These are phyloP conservation scores for Leptinotarsa peninsularis DNA, from an alignment of 2,888 invertebrate genomes.

Conservation along the genomic window DNA sequence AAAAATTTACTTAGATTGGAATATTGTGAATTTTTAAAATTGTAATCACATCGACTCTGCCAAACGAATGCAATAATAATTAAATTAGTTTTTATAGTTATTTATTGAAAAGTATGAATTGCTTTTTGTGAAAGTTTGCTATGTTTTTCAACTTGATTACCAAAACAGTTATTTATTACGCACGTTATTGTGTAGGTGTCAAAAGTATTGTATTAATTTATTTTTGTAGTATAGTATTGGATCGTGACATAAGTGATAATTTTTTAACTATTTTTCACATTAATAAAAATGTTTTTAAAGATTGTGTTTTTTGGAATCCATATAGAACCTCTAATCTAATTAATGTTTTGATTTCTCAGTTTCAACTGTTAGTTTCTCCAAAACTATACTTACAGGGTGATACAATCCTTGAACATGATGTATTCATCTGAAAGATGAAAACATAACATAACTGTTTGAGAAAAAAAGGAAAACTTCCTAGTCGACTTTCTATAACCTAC, in stretches of 20 bases:
- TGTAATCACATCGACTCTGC: slow-evolving; percentile 25
- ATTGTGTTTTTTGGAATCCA: neutral
- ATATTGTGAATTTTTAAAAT: slow-evolving; percentile 13
- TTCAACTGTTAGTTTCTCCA: too few relatives aligned
- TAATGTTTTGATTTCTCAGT: too few relatives aligned
- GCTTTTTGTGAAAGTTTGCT: slow-evolving; percentile 10
- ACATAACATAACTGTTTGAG: too few relatives aligned
- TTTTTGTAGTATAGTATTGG: slow-evolving; percentile 11
- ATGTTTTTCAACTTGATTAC: slow-evolving; percentile 10
- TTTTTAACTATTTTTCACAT: slow-evolving; percentile 2
- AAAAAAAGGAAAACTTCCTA: too few relatives aligned
- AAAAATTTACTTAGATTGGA: slow-evolving; percentile 7
- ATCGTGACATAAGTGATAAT: slow-evolving; percentile 13
- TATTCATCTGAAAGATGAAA: too few relatives aligned
- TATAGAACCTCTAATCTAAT: neutral
- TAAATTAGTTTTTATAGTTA: slow-evolving; percentile 4
- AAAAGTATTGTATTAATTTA: slow-evolving; percentile 13
- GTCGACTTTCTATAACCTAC: too few relatives aligned
- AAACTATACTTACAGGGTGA: too few relatives aligned
- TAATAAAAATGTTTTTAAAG: slow-evolving; percentile 2
- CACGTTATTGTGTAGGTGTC: slow-evolving; percentile 19
- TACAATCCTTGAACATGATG: too few relatives aligned
- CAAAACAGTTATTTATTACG: slow-evolving; percentile 13
- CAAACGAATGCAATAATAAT: slow-evolving; percentile 26
- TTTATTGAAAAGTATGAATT: slow-evolving; percentile 6